A percentile compares a stretch with the other conserved stretches of the same genome.
Evolutionary conservation across 2,888 invertebrate genomes (phyloP).

Genomic region (Ariolimax columbianus): DNA sequence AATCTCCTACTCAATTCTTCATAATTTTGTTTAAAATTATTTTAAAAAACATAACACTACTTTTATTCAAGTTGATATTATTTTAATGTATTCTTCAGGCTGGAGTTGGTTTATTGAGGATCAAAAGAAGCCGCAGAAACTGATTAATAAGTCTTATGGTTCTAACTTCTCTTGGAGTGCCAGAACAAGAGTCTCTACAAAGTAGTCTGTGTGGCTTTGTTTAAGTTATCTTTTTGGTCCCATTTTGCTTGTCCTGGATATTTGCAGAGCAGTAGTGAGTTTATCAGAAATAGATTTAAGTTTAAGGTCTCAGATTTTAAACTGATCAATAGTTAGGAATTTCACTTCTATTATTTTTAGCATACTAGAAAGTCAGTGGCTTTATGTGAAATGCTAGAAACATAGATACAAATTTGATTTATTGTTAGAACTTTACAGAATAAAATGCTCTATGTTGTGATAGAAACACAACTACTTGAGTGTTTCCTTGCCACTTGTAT

Average conservation of each 20-base stretch:
- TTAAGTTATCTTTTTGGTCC: neutral
- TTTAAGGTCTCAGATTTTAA: neutral
- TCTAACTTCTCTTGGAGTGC: slow-evolving; percentile 97
- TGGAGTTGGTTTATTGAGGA: slow-evolving; percentile 93
- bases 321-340: neutral
- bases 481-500: neutral
- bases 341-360: neutral
- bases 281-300: neutral
- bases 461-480: neutral
- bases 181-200: slow-evolving; percentile 95
- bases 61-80: neutral
- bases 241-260: neutral
- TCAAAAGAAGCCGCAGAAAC: slow-evolving; percentile 83
- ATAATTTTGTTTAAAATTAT: neutral
- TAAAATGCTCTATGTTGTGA: neutral
- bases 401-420: neutral
- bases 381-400: too few relatives aligned
- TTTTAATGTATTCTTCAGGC: slow-evolving; percentile 78
- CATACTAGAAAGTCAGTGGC: neutral
- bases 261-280: neutral
- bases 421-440: neutral
- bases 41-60: neutral
- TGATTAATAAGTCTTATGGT: slow-evolving; percentile 93
- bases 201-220: slow-evolving; percentile 81
- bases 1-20: too few relatives aligned